Conservation (phyloP, 2,113 vertebrate species). For the Phaethornis superciliosus region DNA sequence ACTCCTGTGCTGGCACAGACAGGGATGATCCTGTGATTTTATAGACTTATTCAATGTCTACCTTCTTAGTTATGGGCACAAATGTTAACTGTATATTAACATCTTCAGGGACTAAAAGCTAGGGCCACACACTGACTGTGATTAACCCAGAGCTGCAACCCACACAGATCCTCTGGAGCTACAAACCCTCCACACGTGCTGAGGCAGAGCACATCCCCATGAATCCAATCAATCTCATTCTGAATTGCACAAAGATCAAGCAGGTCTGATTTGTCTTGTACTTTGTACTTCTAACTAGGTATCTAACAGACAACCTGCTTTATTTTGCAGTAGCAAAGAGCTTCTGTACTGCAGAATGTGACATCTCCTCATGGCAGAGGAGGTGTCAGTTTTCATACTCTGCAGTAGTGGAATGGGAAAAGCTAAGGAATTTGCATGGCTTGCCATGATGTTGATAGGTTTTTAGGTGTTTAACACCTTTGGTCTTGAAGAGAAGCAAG, state of each 20-base stretch:
- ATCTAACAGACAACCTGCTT: background rate
- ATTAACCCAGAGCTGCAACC: background rate
- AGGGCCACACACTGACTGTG: background rate
- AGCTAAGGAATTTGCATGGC: background rate
- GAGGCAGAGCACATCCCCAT: background rate
- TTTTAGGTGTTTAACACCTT: background rate
- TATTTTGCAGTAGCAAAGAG: background rate
- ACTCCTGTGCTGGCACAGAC: background rate
- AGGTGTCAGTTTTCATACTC: background rate
- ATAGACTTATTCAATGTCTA: background rate
- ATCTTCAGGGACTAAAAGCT: background rate
- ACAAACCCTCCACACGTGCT: background rate
- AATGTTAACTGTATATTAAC: background rate
- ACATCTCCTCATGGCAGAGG: background rate
- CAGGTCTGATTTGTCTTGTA: background rate
- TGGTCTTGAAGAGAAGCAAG: background rate
- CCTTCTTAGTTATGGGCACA: background rate
- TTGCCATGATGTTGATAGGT: background rate
- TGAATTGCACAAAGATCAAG: background rate
- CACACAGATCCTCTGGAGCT: background rate
- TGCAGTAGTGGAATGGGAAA: background rate
- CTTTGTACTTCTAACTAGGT: background rate
- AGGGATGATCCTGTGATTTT: background rate
- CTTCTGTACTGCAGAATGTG: background rate
- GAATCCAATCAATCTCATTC: background rate